A percentile compares a stretch with the other conserved stretches of the same genome.
Evolutionary conservation across 2,888 invertebrate genomes (phyloP).

Genomic region (Tinea trinotella): DNA sequence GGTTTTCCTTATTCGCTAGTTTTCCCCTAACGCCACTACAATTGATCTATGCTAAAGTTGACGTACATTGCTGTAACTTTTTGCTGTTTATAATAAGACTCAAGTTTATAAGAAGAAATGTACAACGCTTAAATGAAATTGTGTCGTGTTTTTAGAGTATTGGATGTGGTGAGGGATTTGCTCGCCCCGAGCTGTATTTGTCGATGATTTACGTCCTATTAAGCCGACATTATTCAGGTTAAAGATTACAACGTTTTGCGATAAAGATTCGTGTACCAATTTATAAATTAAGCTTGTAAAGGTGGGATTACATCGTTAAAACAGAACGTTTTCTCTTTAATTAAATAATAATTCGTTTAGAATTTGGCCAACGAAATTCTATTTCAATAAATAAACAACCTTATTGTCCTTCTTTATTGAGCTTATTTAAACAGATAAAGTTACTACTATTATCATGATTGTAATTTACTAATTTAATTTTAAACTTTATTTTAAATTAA

Average conservation of each 20-base stretch:
- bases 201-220: conserved; percentile 25
- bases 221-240: conserved; percentile 24
- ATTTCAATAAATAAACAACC: not conserved
- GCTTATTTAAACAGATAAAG: not conserved
- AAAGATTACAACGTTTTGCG: conserved; percentile 22
- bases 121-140: not conserved
- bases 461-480: not conserved
- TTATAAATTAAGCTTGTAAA: conserved; percentile 13
- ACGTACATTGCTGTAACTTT: conserved; percentile 11
- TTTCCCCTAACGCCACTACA: conserved; percentile 2
- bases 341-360: not conserved
- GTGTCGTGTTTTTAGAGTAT: conserved; percentile 14
- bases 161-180: conserved; percentile 14
- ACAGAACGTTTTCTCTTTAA: conserved; percentile 6
- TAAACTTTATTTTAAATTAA: not conserved
- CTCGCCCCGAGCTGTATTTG: conserved; percentile 22
- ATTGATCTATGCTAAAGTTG: not conserved
- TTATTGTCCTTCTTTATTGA: not conserved
- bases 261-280: conserved; percentile 14
- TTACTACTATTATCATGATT: not conserved
- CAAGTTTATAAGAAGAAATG: conserved; percentile 1
- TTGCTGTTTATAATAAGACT: not conserved
- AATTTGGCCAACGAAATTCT: not conserved
- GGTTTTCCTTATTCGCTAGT: conserved; percentile 32
- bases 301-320: conserved; percentile 15